Evolutionary conservation across 2,888 invertebrate genomes (phyloP), one percentile per base, ranked within the genome.

Genomic region (Galeopsomyia nigrocyanea): DNA sequence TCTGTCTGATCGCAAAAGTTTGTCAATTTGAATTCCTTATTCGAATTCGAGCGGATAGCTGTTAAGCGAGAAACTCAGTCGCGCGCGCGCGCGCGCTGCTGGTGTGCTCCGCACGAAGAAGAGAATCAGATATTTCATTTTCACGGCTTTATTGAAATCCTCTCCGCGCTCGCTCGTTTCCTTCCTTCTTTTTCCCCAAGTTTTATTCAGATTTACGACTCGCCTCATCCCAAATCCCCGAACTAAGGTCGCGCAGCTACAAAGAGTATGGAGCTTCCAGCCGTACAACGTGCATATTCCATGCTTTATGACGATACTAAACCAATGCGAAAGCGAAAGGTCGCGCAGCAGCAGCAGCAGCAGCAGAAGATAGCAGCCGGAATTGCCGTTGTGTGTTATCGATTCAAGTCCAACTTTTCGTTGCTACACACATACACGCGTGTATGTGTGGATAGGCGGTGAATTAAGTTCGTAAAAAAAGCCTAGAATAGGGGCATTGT

Each of bases 261-360:
- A 64, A 39, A 49, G 70, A 58, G 58, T 49, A 53, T 26, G 5
- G 5, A 70, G 64, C 60, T 60, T 55, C 65, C 46, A 71, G 67
- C 67, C 70, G 60, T 70, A 68, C 68, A 60, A 77, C 75, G 72
- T 76, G 75, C 76, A 76, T 73, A 78, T 76, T 77, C 73, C 67
- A 50, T 53, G 70, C 74, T 82, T 80, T 79, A 81, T 75, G 79
- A 75, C 74, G 75, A 78, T 78, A 78, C 78, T 79, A 80, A 80
- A 79, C 77, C 78, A 77, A 77, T 78, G 77, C 80, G 78, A 80
- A 79, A 77, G 79, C 80, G 78, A 80, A 79, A 77, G 79, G 78
- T 69, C 60, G 55, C 57, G 26, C 26, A 26, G 26, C 26, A n/a
- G n/a, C n/a, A n/a, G n/a, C n/a, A n/a, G n/a, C n/a, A n/a, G n/a